These are phyloP conservation scores for Gambusia holbrooki DNA, from an alignment of 2,113 vertebrate species.

Conservation along the genomic window DNA sequence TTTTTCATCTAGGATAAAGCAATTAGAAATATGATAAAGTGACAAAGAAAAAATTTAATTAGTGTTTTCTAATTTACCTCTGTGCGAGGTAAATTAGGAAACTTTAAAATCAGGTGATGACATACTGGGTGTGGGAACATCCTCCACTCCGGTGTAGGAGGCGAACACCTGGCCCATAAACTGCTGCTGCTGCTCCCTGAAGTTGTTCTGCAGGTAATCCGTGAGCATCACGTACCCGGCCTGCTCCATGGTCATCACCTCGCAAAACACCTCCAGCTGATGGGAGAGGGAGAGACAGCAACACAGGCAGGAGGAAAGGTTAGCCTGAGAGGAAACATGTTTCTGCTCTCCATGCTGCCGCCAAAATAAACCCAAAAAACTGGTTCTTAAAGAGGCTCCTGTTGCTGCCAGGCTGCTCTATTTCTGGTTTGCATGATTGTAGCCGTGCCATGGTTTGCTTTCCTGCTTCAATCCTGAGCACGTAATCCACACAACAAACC, in stretches of 20 bases:
- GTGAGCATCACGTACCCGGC: constrained; percentile 96
- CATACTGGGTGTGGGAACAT: constrained; percentile 89
- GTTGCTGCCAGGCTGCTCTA: constrained; percentile 44
- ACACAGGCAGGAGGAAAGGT: background rate
- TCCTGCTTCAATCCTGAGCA: constrained; percentile 41
- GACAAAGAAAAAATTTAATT: background rate
- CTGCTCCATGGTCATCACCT: constrained; percentile 97
- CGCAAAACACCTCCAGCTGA: constrained; percentile 93
- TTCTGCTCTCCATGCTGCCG: background rate
- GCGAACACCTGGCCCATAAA: constrained; percentile 93
- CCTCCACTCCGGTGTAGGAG: constrained; percentile 92
- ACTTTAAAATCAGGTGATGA: constrained; percentile 10
- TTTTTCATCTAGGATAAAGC: too few relatives aligned
- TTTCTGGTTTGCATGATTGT: constrained; percentile 45
- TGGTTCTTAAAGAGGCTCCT: constrained; percentile 34
- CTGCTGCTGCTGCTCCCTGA: constrained; percentile 90
- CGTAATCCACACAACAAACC: constrained; percentile 9
- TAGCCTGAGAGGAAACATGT: background rate
- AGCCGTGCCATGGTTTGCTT: constrained; percentile 39
- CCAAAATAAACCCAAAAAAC: constrained; percentile 17
- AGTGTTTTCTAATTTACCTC: too few relatives aligned
- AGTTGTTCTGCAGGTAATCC: constrained; percentile 98
- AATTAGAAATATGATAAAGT: too few relatives aligned
- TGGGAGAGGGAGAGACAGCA: background rate
- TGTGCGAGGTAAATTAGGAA: background rate